phyloP scores from a whole-genome alignment of 2,888 invertebrate genomes.

The Apodemia zela region DNA sequence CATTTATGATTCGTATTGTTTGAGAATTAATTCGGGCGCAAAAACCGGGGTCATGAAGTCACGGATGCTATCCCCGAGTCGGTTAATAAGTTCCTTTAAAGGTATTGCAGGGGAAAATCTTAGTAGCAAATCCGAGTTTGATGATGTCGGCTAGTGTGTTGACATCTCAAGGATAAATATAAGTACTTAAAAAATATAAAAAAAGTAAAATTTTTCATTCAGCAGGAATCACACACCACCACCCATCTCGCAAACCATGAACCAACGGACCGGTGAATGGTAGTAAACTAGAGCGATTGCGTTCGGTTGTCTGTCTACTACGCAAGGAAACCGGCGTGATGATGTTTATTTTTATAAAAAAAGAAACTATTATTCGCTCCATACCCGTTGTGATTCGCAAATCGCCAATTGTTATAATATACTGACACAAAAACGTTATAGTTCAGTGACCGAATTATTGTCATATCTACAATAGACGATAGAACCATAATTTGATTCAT shows the following conservation, averaged over 20 bases:
- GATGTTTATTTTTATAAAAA: neutral
- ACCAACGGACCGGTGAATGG: neutral
- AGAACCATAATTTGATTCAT: neutral
- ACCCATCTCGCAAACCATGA: neutral
- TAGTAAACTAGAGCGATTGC: neutral
- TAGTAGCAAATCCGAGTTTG: too few relatives aligned
- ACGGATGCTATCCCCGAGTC: too few relatives aligned
- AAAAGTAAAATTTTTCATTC: too few relatives aligned
- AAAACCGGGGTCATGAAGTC: too few relatives aligned
- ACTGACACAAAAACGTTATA: constrained; percentile 3
- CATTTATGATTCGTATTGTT: too few relatives aligned
- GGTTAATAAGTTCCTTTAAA: too few relatives aligned
- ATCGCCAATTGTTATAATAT: constrained; percentile 1
- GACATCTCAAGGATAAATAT: neutral
- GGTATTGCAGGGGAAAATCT: too few relatives aligned
- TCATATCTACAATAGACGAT: neutral
- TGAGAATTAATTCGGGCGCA: too few relatives aligned
- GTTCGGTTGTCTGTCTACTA: neutral
- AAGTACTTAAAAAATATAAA: too few relatives aligned
- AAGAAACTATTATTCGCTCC: neutral
- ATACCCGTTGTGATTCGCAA: constrained; percentile 1
- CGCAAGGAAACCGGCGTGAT: neutral
- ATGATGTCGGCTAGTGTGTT: too few relatives aligned
- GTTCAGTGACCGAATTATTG: constrained; percentile 7
- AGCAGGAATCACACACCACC: too few relatives aligned